phyloP scores from a whole-genome alignment of 2,113 vertebrate genomes.

The Ciconia stormi region DNA sequence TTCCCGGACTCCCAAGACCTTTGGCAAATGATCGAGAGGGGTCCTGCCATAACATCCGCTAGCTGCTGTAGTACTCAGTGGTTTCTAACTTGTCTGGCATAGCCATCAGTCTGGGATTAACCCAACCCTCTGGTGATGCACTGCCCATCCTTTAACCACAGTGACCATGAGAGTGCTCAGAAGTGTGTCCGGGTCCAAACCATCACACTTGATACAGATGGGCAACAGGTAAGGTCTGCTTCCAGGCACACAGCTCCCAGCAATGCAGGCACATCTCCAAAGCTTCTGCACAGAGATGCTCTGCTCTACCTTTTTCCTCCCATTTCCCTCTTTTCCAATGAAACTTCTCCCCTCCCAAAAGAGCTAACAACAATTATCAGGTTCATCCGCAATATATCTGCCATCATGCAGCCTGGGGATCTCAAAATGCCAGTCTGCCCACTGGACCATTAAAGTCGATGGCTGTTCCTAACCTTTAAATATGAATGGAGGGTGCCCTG shows the following conservation, averaged over 20 bases:
- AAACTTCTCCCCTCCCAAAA: background rate
- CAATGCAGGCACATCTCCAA: rapidly evolving
- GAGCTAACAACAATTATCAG: background rate
- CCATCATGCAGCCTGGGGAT: background rate
- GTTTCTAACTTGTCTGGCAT: background rate
- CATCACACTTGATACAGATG: background rate
- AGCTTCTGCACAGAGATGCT: background rate
- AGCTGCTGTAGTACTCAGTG: background rate
- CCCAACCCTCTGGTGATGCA: no score
- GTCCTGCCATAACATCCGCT: background rate
- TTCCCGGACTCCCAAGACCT: background rate
- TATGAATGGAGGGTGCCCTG: background rate
- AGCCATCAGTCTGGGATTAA: background rate
- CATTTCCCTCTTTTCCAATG: background rate
- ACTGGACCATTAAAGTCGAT: background rate
- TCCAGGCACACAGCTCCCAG: background rate
- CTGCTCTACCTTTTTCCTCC: background rate
- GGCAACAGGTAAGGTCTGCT: background rate
- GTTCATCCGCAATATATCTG: background rate
- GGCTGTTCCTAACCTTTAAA: conserved; percentile 29
- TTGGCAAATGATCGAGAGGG: background rate
- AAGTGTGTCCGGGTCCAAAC: background rate
- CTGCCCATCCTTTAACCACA: background rate
- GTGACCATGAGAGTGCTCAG: background rate
- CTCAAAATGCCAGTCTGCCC: conserved; percentile 20